These are phyloP conservation scores for Symphodus melops DNA, from an alignment of 2,113 vertebrate species.

Conservation along the genomic window DNA sequence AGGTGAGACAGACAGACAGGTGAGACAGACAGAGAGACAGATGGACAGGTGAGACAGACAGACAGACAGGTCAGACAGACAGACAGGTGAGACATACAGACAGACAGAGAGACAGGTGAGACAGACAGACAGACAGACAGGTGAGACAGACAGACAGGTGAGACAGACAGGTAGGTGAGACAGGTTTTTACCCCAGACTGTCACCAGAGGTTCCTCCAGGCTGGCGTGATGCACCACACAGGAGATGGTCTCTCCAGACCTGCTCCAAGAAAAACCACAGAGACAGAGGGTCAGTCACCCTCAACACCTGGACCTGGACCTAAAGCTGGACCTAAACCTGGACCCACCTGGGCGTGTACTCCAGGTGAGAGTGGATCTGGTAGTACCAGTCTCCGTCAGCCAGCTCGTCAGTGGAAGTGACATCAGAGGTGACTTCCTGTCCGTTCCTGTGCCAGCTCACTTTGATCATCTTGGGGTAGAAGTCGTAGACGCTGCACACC, in stretches of 20 bases:
- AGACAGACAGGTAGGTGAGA: neutral
- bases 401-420: conserved; percentile 60
- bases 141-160: conserved; percentile 12
- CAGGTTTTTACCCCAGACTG: conserved; percentile 50
- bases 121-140: neutral
- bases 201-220: conserved; percentile 35
- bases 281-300: neutral
- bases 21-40: neutral
- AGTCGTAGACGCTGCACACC: conserved; percentile 64
- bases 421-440: conserved; percentile 38
- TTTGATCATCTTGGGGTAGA: conserved; percentile 53
- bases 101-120: neutral
- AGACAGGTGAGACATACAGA: conserved; percentile 2
- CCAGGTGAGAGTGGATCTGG: conserved; percentile 63
- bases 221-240: conserved; percentile 64
- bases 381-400: conserved; percentile 61
- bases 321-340: neutral
- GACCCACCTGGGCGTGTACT: conserved; percentile 59
- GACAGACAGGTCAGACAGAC: neutral
- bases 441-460: conserved; percentile 50
- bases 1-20: neutral
- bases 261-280: conserved; percentile 29
- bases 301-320: neutral
- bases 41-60: neutral
- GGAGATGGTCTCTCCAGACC: conserved; percentile 58